Evolutionary conservation across 2,797 vertebrate genomes (phyloP).

Genomic region (Rhadinocentrus ornatus): DNA sequence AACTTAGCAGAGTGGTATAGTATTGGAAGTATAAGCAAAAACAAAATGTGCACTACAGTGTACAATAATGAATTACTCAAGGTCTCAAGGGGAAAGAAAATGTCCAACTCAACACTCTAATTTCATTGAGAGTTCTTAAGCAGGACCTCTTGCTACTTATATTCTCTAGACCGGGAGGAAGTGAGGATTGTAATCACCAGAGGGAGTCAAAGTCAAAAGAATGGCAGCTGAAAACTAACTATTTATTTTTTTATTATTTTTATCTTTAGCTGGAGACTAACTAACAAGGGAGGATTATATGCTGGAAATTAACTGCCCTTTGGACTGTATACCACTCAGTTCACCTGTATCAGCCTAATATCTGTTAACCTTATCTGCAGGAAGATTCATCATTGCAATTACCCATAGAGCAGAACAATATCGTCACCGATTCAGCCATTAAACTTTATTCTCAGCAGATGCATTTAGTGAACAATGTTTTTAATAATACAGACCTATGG

Average conservation of each 20-base stretch:
- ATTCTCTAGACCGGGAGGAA: slow-evolving; percentile 15
- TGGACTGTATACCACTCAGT: slow-evolving; percentile 37
- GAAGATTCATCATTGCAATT: slow-evolving; percentile 35
- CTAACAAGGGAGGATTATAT: slow-evolving; percentile 48
- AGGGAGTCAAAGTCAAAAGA: slow-evolving; percentile 47
- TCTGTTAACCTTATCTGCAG: slow-evolving; percentile 29
- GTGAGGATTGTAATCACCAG: slow-evolving; percentile 30
- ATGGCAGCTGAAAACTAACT: too few species aligned
- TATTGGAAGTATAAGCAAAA: not conserved
- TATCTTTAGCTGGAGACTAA: slow-evolving; percentile 25
- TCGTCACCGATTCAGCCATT: not conserved
- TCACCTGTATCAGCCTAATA: slow-evolving; percentile 23
- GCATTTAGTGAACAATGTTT: slow-evolving; percentile 8
- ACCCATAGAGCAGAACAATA: slow-evolving; percentile 2
- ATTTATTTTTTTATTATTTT: too few species aligned
- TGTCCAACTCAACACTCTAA: not conserved
- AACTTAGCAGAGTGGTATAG: not conserved
- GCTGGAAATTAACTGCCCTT: slow-evolving; percentile 47
- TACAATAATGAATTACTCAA: not conserved
- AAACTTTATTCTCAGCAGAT: slow-evolving; percentile 4
- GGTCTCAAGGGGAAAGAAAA: too few species aligned
- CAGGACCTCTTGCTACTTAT: slow-evolving; percentile 8
- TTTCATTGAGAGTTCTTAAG: slow-evolving; percentile 3
- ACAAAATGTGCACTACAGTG: not conserved
- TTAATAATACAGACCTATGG: slow-evolving; percentile 23